Percentiles rank a stretch among this genome's conserved stretches.
These are phyloP conservation scores for Campylomormyrus tamandua DNA, from an alignment of 2,113 vertebrate genomes.

Conservation along the genomic window DNA sequence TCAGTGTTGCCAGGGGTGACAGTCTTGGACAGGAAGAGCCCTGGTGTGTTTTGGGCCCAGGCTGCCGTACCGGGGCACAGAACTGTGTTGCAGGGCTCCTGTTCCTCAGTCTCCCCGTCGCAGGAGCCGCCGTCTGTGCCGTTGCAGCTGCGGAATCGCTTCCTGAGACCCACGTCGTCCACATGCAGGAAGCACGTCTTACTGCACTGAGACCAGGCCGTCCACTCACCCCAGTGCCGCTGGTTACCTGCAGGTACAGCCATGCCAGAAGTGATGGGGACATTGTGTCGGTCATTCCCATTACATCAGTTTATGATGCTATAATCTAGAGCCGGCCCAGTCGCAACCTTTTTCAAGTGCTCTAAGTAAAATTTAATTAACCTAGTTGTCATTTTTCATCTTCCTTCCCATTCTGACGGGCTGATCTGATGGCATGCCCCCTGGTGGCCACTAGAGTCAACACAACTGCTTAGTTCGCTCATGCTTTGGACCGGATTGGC, in stretches of 20 bases:
- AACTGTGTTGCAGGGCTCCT: slow-evolving; percentile 67
- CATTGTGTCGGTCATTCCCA: background rate
- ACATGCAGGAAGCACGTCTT: slow-evolving; percentile 69
- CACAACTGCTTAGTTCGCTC: background rate
- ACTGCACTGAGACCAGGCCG: slow-evolving; percentile 73
- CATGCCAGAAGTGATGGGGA: background rate
- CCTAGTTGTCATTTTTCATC: background rate
- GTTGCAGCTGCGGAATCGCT: slow-evolving; percentile 65
- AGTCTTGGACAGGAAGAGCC: background rate
- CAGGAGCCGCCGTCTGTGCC: slow-evolving; percentile 36
- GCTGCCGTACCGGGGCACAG: slow-evolving; percentile 62
- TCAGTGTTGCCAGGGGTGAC: background rate
- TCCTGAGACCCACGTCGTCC: slow-evolving; percentile 57
- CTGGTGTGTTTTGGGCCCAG: background rate
- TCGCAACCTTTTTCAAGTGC: background rate
- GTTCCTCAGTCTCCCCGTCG: slow-evolving; percentile 55
- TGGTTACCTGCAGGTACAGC: slow-evolving; percentile 26
- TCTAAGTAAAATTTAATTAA: background rate
- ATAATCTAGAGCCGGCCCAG: background rate
- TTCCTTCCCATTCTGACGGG: background rate
- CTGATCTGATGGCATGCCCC: background rate
- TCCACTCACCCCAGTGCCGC: slow-evolving; percentile 67
- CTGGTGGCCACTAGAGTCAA: background rate
- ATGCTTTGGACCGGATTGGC: background rate
- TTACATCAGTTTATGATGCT: background rate